Base-by-base conservation (phyloP, 2,113 vertebrate genomes). In the Anarhynchus alexandrinus region DNA sequence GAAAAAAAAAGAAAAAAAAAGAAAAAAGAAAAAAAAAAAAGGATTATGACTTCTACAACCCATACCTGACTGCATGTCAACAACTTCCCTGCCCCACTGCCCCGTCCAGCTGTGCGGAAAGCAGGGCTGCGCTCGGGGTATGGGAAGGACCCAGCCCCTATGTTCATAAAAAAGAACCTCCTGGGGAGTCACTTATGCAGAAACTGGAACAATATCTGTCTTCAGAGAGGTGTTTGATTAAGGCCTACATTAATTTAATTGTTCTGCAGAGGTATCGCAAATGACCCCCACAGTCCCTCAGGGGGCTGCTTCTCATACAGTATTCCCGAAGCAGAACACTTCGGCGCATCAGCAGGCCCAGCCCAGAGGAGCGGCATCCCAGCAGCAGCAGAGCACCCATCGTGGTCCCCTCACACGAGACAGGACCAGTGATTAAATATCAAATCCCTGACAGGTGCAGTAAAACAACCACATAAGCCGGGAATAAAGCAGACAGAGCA, bases 291-390 rank as follows among this genome's bases (percentile, higher is more conserved):
- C 58, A 73, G n/a, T 55, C 79, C 40, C 45, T 36, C 38, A 49
- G 59, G 32, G 45, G 17, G 52, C 45, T 79, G 52, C 30, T 84
- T 30, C 52, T 73, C 58, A 11, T 34, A 34, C 18, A 8, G 40
- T 45, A 9, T 52, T 73, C 34, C 43, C 32, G 51, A 71, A 72
- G 6, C 11, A 59, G 38, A 83, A 16, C 19, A 9, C 26, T 20
- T 27, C 0, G 1, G 30, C 11, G 12, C 54, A 47, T 36, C 20
- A 16, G 47, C 55, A 78, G 43, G 18, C 9, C 0, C 1, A 54
- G 10, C 45, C 58, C 20, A 36, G 58, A 47, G 86, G 10, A 72
- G 40, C 19, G 1, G 25, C 5, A 22, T 3, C 40, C 9, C 52
- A 55, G 54, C 66, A 52, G 49, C 73, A 59, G 80, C 30, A 59